Base-by-base conservation (phyloP, 2,797 vertebrate genomes). In the Denticeps clupeoides region DNA sequence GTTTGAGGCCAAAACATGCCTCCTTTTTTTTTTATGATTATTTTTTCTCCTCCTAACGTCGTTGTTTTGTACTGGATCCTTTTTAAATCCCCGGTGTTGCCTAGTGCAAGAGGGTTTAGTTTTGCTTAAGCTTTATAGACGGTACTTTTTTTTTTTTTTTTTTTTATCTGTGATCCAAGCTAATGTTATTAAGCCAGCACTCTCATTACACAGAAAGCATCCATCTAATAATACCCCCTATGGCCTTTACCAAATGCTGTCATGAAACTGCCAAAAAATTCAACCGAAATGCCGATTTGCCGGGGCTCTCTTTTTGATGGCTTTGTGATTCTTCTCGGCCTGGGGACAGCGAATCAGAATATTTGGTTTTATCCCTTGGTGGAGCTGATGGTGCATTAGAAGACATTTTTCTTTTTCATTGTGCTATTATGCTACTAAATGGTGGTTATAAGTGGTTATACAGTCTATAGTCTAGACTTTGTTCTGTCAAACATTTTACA, bases 121-220 rank as follows among this genome's bases (percentile, higher is more conserved):
- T 61, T 53, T 60, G 53, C 28, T 44, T 63, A 49, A 65, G 60
- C 68, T 61, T 51, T 55, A 59, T 45, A 62, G 53, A 49, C 60
- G 66, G 61, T 60, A 49, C 60, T 62, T 61, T 68, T 71, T 59
- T 19, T 42, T 60, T 63, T 67, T 62, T 57, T 62, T 61, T 68
- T 71, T 59, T 19, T 42, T 60, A 63, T 67, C 62, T 57, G 62
- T 67, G 67, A 68, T 65, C 65, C 63, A 60, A 47, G 60, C 63
- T 71, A 70, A 70, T 65, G 67, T 67, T 63, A 71, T 70, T 70
- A 74, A 63, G 69, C 65, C 71, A 74, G 60, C 59, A 60, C 62
- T 71, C 69, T 71, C 67, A 74, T 74, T 68, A 74, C 63, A 68
- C 62, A 71, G 69, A 68, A 62, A 67, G 63, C 68, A 60, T 63